Base-by-base conservation (phyloP, 92 coral and sea anemone genomes). In the Epizoanthus rinbou region DNA sequence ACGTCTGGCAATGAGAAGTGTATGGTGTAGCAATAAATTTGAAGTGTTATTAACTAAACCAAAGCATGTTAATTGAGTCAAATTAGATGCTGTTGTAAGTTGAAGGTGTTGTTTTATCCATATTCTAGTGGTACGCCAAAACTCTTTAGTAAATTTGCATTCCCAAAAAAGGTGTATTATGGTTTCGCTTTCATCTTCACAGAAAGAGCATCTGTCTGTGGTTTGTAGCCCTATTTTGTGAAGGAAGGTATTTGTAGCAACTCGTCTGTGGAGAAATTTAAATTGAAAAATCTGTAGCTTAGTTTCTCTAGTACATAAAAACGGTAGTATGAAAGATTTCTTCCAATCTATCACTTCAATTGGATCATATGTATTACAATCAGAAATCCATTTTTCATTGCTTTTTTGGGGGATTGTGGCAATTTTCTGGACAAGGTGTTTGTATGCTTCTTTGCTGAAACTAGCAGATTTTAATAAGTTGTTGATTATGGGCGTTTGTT, bases 191-290 rank as follows among this genome's bases (percentile, higher is more conserved):
- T 50, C 23, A 43, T 62, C 74, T 31, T 80, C 58, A 71, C 84
- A 80, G 57, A 80, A 80, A 71, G 74, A 80, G 73, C 74, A 80
- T 25, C 73, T 63, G 57, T 80, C 74, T 80, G 24, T 80, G 68
- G 68, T 69, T 80, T 64, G 57, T 0, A 80, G 33, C 13, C 84
- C 84, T 64, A 64, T 80, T 16, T 64, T 79, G 52, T 28, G 69
- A 41, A 64, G 73, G 69, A 79, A 79, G 58, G 53, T 69, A 79
- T 80, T 80, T 80, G 85, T 43, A 23, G 85, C 74, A 62, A 65
- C 57, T 80, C 59, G 69, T 66, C 85, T 65, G 75, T 70, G 75
- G 57, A 70, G 75, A 47, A 70, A 47, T 70, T 70, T 70, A 70
- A 70, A 79, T 31, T 65, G 47, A 67, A 80, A 80, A 19, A 50